Base-by-base conservation (phyloP, 1,140 invertebrate genomes). In the Maconellicoccus hirsutus region DNA sequence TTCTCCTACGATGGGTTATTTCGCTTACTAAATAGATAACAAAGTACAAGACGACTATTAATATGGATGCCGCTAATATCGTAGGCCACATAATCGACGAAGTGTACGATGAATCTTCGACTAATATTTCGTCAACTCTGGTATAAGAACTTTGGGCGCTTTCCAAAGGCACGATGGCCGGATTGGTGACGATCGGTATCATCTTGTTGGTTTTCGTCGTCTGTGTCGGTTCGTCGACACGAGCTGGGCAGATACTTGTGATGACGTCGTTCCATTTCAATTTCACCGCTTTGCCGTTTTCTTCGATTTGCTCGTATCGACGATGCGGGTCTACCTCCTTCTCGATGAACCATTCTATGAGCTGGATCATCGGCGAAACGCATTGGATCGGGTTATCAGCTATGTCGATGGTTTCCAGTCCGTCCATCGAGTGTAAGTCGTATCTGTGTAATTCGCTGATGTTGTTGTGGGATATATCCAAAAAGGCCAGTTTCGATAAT, bases 371-470 rank as follows among this genome's bases (percentile, higher is more conserved):
- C 2, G 82, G 80, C 7, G 75, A 61, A 59, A 80, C 79, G 59
- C 82, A 83, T 6, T 77, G 70, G 12, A 83, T 69, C 3, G 80
- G 81, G 75, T 82, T 82, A 12, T 77, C 74, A 0, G 77, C 75
- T 10, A 81, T 73, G 73, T 81, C 80, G 12, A 83, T 71, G 38
- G 77, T 78, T 7, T 77, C 76, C 4, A 76, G 66, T 23, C 63
- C 59, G 16, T 70, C 33, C 61, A 74, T 29, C 63, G 63, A 71
- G n/a, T 71, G 70, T 33, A 75, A 75, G 22, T 73, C 72, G 33
- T 72, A 42, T 16, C 70, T 70, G 23, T 74, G 72, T 38, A 75
- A 71, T 8, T 33, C 73, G 23, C 70, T 74, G 10, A 76, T 59
- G 27, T 74, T 39, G 70, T 75, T 76, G 77, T 79, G 76, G 27